Percentiles rank a stretch among this genome's conserved stretches.
Evolutionary conservation across 2,113 vertebrate species (phyloP).

Genomic region (Oxygymnocypris stewartii): DNA sequence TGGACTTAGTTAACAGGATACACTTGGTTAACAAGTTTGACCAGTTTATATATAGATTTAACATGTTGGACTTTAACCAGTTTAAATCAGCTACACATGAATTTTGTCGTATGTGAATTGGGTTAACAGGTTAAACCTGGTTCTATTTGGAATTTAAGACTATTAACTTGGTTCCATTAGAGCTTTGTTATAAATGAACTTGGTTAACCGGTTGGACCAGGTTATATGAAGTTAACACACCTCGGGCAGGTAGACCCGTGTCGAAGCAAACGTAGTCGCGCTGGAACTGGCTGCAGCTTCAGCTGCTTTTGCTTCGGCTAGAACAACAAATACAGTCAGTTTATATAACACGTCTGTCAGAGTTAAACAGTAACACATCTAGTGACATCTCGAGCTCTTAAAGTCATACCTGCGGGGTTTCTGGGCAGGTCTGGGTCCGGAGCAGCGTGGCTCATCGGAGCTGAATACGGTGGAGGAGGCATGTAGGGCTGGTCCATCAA

Average conservation of each 20-base stretch:
- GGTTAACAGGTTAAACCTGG: neutral
- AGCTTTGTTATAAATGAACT: neutral
- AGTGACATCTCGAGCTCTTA: neutral
- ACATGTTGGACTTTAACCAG: neutral
- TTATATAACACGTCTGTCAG: neutral
- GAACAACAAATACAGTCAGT: neutral
- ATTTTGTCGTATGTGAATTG: neutral
- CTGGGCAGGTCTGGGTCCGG: slow-evolving; percentile 80
- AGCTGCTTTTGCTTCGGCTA: slow-evolving; percentile 92
- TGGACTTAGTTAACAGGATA: no score
- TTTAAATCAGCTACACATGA: no score
- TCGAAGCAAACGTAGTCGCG: slow-evolving; percentile 78
- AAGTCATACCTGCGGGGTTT: slow-evolving; percentile 84
- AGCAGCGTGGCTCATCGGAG: slow-evolving; percentile 83
- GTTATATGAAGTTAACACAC: slow-evolving; percentile 68
- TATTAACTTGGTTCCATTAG: no score
- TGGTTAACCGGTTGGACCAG: neutral
- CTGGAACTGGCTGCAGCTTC: slow-evolving; percentile 91
- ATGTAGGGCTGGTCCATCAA: slow-evolving; percentile 83
- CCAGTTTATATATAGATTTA: no score
- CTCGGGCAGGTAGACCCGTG: slow-evolving; percentile 87
- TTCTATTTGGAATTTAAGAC: neutral
- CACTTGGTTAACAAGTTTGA: neutral
- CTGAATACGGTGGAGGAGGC: slow-evolving; percentile 92
- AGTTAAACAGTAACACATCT: neutral